Percentiles rank a stretch among this genome's conserved stretches.
These are phyloP conservation scores for Hestina assimilis DNA, from an alignment of 1,140 invertebrate genomes.

Conservation along the genomic window DNA sequence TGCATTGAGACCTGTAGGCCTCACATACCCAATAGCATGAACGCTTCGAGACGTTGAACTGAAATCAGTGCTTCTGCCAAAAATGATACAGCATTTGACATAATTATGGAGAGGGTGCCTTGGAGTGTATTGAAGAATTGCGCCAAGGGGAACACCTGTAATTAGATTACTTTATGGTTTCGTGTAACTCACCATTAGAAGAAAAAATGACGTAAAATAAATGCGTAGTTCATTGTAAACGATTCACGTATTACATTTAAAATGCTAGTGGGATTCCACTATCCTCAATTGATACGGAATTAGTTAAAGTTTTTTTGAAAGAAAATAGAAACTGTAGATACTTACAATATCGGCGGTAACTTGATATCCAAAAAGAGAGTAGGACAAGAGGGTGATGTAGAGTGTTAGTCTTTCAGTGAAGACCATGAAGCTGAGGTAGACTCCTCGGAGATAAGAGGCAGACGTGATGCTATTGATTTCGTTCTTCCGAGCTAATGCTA, in stretches of 20 bases:
- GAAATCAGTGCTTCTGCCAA: constrained; percentile 84
- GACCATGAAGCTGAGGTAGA: constrained; percentile 84
- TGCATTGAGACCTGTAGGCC: constrained; percentile 38
- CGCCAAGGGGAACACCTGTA: constrained; percentile 76
- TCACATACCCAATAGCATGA: constrained; percentile 83
- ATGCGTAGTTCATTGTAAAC: constrained; percentile 1
- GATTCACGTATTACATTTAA: constrained; percentile 13
- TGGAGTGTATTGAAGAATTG: constrained; percentile 78
- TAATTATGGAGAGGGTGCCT: constrained; percentile 82
- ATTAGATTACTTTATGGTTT: constrained; percentile 24
- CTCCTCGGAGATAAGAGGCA: constrained; percentile 84
- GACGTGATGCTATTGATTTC: constrained; percentile 85
- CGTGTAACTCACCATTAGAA: constrained; percentile 1
- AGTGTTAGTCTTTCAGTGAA: constrained; percentile 86
- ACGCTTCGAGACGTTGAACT: constrained; percentile 82
- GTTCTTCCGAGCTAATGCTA: constrained; percentile 66
- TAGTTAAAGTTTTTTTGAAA: not conserved
- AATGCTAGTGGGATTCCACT: not conserved
- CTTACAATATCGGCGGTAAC: constrained; percentile 84
- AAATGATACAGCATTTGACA: constrained; percentile 86
- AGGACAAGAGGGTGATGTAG: constrained; percentile 85
- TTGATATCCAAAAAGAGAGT: constrained; percentile 81
- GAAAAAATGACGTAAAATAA: not conserved
- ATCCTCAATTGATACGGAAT: constrained; percentile 1
- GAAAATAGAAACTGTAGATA: constrained; percentile 21